Base-by-base conservation (phyloP, 2,113 vertebrate genomes). In the Sinocyclocheilus rhinocerous region DNA sequence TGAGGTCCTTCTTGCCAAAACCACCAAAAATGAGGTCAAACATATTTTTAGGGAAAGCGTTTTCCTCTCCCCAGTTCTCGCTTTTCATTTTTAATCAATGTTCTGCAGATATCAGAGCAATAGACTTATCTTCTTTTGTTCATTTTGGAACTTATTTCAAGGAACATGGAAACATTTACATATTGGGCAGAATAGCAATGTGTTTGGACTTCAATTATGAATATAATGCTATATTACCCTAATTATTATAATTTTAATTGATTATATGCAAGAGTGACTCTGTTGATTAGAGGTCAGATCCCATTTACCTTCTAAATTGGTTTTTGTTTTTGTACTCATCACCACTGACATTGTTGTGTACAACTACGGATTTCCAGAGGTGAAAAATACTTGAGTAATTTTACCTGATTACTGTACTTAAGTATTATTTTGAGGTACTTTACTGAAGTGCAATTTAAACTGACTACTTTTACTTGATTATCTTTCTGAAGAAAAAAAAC, bases 281-380 rank as follows among this genome's bases (percentile, higher is more conserved):
- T 42, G 42, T 42, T 45, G 42, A 45, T 80, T 80, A 80, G 39
- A 80, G 33, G 55, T 80, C 77, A 42, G 77, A 80, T 63, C 0
- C 33, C 77, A 61, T 79, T 79, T 39, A 79, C 20, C 20, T 61
- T 42, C 33, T 42, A 33, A 63, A 42, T n/a, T 26, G 11, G 4
- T 76, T 18, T 76, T 24, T 29, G 75, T 52, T 20, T 39, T 79
- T 81, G 24, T 36, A 11, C 11, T 59, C 1, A 13, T n/a, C 8
- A 22, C 4, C 24, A 12, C 5, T 26, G 16, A 11, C 50, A 79
- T 3, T 79, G 16, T 13, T 22, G 26, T 59, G 67, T 36, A 70
- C 67, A 36, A 18, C 18, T 22, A 20, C 4, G 9, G 39, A 39
- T 12, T n/a, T 72, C 20, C 20, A n/a, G 7, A 59, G 2, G 20